A percentile compares a stretch with the other conserved stretches of the same genome.
Conservation (phyloP, 2,113 vertebrate species). For the Serinus canaria region DNA sequence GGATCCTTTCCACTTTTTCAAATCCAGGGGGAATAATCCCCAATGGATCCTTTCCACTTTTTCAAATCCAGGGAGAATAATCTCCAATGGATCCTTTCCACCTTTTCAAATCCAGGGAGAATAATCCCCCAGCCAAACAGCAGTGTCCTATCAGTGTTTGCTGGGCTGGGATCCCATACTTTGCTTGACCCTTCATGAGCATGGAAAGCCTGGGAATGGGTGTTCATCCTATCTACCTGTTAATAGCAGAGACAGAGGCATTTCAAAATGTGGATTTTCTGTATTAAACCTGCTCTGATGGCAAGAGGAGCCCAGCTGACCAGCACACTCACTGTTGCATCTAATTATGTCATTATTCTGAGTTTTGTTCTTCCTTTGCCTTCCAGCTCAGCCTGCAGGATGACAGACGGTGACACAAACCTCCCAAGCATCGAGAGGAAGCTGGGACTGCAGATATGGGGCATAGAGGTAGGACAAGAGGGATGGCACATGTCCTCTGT, state of each 20-base stretch:
- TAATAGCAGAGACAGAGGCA: background rate
- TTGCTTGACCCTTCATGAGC: background rate
- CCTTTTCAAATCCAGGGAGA: background rate
- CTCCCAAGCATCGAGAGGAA: slow-evolving; percentile 72
- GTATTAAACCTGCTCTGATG: background rate
- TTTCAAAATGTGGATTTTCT: background rate
- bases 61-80: too few species aligned
- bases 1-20: too few species aligned
- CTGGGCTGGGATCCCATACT: background rate
- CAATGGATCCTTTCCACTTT: too few species aligned
- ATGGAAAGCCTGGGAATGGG: background rate
- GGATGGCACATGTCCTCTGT: background rate
- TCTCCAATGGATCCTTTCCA: background rate
- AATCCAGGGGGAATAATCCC: too few species aligned
- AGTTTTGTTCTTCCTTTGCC: background rate
- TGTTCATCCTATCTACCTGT: background rate
- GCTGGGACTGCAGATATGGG: slow-evolving; percentile 89
- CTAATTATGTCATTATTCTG: background rate
- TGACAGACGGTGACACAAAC: slow-evolving; percentile 65
- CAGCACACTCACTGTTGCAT: background rate
- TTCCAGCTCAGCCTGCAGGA: slow-evolving; percentile 69
- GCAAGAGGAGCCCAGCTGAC: background rate
- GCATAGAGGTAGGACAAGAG: slow-evolving; percentile 84
- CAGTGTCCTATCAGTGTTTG: background rate
- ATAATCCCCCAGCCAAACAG: background rate